Evolutionary conservation across 2,888 invertebrate genomes (phyloP).

Genomic region (Trachelus iudaicus): DNA sequence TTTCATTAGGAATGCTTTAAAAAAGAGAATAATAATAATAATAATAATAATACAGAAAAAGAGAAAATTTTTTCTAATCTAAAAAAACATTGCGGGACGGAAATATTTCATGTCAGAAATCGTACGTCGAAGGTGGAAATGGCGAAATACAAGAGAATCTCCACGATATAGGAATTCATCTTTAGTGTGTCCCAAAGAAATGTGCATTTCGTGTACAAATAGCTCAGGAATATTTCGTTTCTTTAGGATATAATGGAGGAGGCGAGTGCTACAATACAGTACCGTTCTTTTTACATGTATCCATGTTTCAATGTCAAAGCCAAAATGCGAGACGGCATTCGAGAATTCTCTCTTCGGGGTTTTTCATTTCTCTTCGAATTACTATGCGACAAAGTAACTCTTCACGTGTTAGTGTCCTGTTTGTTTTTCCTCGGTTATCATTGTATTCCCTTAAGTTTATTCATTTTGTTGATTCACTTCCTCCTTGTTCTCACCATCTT

Average conservation of each 20-base stretch:
- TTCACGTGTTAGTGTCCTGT: not conserved
- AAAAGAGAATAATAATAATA: not conserved
- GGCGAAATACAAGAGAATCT: not conserved
- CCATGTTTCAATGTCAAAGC: not conserved
- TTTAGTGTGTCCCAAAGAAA: not conserved
- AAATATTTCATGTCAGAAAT: not conserved
- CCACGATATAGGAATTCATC: not conserved
- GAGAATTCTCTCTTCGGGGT: not conserved
- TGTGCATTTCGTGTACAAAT: not conserved
- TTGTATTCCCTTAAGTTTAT: slow-evolving; percentile 35
- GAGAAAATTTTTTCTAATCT: not conserved
- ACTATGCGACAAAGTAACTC: not conserved
- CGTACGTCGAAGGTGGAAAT: not conserved
- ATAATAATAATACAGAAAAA: not conserved
- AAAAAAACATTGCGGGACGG: not conserved
- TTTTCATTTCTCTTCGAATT: not conserved
- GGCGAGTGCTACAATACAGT: not conserved
- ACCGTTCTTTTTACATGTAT: not conserved
- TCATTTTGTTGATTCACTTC: slow-evolving; percentile 64
- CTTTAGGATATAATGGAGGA: not conserved
- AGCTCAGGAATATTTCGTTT: not conserved
- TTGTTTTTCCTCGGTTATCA: not conserved
- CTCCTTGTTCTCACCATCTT: slow-evolving; percentile 60
- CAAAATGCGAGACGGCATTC: not conserved
- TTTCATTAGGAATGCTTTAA: not conserved